These are phyloP conservation scores for Amaurobius ferox DNA, from an alignment of 2,888 invertebrate species.

Conservation along the genomic window DNA sequence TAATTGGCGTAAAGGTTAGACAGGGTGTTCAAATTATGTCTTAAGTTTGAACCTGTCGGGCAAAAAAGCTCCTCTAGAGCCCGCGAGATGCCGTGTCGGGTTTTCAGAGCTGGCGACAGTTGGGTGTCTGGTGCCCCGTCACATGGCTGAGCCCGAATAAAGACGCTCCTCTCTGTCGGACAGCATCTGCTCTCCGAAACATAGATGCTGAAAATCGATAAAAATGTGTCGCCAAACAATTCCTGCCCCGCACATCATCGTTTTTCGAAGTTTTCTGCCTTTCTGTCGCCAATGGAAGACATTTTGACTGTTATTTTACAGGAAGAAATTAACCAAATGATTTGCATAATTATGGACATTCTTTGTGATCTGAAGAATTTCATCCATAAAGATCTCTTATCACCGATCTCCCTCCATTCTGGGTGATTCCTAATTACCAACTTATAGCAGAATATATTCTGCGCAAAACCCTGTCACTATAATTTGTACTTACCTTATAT, in stretches of 20 bases:
- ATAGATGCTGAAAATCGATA: constrained; percentile 64
- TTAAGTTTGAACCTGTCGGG: constrained; percentile 1
- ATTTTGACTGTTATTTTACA: background rate
- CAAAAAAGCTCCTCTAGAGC: background rate
- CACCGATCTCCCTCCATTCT: no score
- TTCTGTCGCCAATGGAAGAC: background rate
- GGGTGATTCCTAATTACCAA: no score
- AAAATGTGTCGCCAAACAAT: constrained; percentile 57
- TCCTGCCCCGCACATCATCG: background rate
- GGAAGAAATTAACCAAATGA: background rate
- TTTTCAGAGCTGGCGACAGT: constrained; percentile 39
- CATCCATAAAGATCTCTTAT: no score
- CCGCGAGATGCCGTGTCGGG: constrained; percentile 16
- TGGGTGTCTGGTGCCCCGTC: constrained; percentile 33
- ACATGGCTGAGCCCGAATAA: constrained; percentile 66
- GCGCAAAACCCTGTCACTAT: no score
- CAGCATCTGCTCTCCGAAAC: constrained; percentile 26
- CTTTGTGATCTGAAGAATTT: no score
- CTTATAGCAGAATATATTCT: no score
- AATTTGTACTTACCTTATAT: no score
- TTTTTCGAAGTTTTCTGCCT: background rate
- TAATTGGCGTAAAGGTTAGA: background rate
- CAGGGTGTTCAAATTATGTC: background rate
- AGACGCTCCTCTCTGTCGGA: constrained; percentile 30
- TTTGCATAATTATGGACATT: no score